phyloP scores from a whole-genome alignment of 2,797 vertebrate genomes.

The Cephalopachus bancanus region DNA sequence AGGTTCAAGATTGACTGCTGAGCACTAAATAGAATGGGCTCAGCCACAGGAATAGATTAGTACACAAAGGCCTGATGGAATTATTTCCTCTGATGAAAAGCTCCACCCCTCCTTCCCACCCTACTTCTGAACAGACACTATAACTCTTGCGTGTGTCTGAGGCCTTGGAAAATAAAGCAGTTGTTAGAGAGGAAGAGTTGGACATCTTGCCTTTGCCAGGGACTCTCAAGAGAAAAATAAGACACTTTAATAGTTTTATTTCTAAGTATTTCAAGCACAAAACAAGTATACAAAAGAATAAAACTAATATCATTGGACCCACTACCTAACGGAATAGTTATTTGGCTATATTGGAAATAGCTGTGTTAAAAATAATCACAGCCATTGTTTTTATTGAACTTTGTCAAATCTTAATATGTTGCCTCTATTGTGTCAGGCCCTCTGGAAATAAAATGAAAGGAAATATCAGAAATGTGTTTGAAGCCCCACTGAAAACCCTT shows the following conservation, averaged over 20 bases:
- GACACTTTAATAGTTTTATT: background rate
- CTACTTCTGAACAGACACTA: background rate
- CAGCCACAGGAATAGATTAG: background rate
- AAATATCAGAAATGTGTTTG: background rate
- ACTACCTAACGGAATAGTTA: background rate
- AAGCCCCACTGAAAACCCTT: too few species aligned
- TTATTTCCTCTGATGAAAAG: background rate
- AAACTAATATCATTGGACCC: background rate
- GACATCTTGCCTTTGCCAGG: background rate
- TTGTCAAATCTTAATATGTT: background rate
- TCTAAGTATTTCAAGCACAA: conserved; percentile 13
- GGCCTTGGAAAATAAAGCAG: background rate
- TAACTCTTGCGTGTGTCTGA: background rate
- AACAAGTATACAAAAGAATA: conserved; percentile 8
- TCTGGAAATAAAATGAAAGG: background rate
- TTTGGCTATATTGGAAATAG: background rate
- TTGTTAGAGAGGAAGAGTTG: background rate
- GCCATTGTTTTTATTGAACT: background rate
- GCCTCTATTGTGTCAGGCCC: background rate
- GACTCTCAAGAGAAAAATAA: background rate
- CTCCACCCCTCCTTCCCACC: background rate
- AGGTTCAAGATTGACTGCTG: conserved; percentile 2
- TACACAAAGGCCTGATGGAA: background rate
- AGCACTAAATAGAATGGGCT: conserved; percentile 31
- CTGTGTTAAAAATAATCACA: background rate